A percentile compares a stretch with the other conserved stretches of the same genome.
Conservation (phyloP, 2,888 invertebrate species). For the Laspeyria flexula region DNA sequence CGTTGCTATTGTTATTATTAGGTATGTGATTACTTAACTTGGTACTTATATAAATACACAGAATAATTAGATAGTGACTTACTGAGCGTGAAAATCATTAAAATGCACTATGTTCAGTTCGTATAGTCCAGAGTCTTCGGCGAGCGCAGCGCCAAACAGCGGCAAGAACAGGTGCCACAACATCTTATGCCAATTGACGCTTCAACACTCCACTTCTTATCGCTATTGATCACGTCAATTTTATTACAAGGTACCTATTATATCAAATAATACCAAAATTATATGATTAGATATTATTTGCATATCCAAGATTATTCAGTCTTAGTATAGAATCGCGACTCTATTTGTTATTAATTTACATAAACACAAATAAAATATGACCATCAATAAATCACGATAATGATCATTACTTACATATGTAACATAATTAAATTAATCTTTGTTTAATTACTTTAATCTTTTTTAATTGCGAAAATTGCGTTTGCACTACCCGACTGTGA, state of each 20-base stretch:
- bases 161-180: slow-evolving; percentile 42
- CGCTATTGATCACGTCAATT: slow-evolving; percentile 1
- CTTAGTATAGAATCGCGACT: neutral
- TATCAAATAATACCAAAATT: neutral
- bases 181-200: slow-evolving; percentile 28
- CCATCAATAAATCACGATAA: neutral
- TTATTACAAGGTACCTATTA: neutral
- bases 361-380: neutral
- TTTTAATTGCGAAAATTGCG: too few species aligned
- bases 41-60: too few species aligned
- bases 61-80: slow-evolving; percentile 46
- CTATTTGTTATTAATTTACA: neutral
- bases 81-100: slow-evolving; percentile 87
- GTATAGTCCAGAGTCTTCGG: slow-evolving; percentile 56
- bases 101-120: slow-evolving; percentile 80
- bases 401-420: too few species aligned
- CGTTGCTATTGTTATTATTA: too few species aligned
- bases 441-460: too few species aligned
- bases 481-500: too few species aligned
- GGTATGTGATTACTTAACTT: too few species aligned
- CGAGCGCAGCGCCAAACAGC: slow-evolving; percentile 45
- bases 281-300: neutral
- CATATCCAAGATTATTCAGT: neutral
- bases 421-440: too few species aligned
- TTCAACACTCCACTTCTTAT: slow-evolving; percentile 4